These are phyloP conservation scores for Pammene aurita DNA, from an alignment of 2,888 invertebrate species.

Conservation along the genomic window DNA sequence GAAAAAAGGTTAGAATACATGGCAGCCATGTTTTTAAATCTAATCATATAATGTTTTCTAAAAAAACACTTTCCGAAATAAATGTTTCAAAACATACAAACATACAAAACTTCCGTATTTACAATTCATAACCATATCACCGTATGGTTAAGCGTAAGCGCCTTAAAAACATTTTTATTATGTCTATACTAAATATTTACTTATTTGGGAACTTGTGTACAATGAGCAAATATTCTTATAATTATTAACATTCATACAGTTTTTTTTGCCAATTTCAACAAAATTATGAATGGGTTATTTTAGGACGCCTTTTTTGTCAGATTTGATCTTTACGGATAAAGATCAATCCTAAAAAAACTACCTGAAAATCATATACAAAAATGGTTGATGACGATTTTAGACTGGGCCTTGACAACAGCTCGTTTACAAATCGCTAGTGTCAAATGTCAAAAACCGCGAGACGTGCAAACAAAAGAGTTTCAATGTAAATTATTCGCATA, in stretches of 20 bases:
- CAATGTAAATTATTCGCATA: neutral
- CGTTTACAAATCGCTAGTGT: neutral
- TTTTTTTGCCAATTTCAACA: neutral
- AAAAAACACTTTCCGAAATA: too few relatives aligned
- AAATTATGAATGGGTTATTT: neutral
- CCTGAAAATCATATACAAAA: too few relatives aligned
- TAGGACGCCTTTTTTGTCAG: too few relatives aligned
- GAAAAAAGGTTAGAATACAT: neutral
- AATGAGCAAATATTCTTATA: constrained; percentile 21
- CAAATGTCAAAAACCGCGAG: neutral
- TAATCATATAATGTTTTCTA: too few relatives aligned
- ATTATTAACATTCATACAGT: neutral
- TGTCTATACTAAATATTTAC: neutral
- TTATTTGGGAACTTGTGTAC: constrained; percentile 9
- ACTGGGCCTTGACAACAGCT: neutral
- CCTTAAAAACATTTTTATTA: neutral
- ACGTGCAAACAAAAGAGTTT: neutral
- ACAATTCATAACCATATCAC: neutral
- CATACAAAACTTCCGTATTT: neutral
- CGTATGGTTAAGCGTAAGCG: neutral
- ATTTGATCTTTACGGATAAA: too few relatives aligned
- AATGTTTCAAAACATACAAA: too few relatives aligned
- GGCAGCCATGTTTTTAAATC: neutral
- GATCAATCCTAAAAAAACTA: too few relatives aligned
- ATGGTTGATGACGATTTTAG: neutral